Evolutionary conservation across 2,888 invertebrate species (phyloP), one percentile per base, ranked within the genome.

Genomic region (Apotomis turbidana): DNA sequence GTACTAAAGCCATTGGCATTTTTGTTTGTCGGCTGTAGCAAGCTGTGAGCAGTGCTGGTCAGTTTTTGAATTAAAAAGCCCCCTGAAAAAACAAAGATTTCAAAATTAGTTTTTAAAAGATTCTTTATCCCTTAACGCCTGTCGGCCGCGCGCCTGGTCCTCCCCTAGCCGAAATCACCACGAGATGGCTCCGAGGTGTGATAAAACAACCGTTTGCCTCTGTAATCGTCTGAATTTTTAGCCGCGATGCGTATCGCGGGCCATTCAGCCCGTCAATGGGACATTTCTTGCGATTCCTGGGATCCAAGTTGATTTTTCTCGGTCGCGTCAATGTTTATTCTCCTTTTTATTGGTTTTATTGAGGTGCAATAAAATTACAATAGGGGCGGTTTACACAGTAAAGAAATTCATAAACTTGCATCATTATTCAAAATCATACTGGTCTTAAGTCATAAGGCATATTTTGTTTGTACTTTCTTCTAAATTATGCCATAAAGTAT

Each of bases 201-300:
- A 90, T 91, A 91, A 90, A 91, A 89, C 90, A 85, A 79, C 87
- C 85, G 86, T 90, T 90, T 87, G 84, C 84, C 78, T 68, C 80
- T 83, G 90, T 90, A 90, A 91, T 90, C 88, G 75, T 75, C 83
- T 83, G 87, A 87, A 86, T 90, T 89, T 88, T 88, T 86, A 85
- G 83, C 81, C 80, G 81, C 79, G 87, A 87, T 87, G 76, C 81
- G 80, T 85, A 87, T 88, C 87, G 81, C 80, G 79, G 79, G 78
- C 77, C 80, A 74, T 78, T 77, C 77, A 70, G 73, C 73, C 71
- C 55, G 66, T 76, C 76, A 78, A 77, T 78, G 76, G 74, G 77
- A 76, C 78, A 75, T 81, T 78, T 77, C 74, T 78, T 74, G 75
- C 77, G 75, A 76, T 74, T 70, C 71, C 74, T 71, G 73, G 55